Evolutionary conservation across 2,888 invertebrate species (phyloP), one percentile per base, ranked within the genome.

Genomic region (Platycheirus albimanus): DNA sequence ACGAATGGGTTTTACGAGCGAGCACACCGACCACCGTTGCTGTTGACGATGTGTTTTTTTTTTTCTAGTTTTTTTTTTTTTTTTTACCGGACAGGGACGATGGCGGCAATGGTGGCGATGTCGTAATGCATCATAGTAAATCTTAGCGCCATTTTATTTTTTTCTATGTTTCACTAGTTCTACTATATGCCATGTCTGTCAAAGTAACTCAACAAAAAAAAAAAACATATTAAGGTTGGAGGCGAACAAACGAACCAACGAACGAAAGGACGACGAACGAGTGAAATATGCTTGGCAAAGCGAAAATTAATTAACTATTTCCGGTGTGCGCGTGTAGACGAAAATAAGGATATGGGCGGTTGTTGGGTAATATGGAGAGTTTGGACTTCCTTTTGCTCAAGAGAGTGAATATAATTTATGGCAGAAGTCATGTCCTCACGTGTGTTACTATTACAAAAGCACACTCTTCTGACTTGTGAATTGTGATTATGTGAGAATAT

Each of bases 251-350:
- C 43, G 13, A 56, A 61, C 61, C 43, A 61, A 45, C 30, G 45
- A 61, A 45, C 43, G 13, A 56, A 61, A 0, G 13, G 36, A 33
- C 61, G 13, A 72, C 11, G 11, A 13, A 33, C 30, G 33, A 11
- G 67, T 67, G 54, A 66, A 78, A 78, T 66, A 19, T 78, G 58
- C 58, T 71, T 43, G 64, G 47, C 47, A 72, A 67, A 78, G 71
- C 45, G 33, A 78, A 72, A 78, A 78, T 67, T 78, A 78, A 78
- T 78, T 78, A 72, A 78, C 78, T 72, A 58, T 45, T 78, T 67
- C 72, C 72, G 63, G 63, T 45, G 30, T 20, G 36, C 45, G 17
- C 28, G 33, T 49, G 49, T 52, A 24, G 41, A 56, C 33, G 41
- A 24, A 11, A 28, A 30, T 36, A 51, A 13, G 43, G 28, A 45